Percentiles rank a stretch among this genome's conserved stretches.
Evolutionary conservation across 1,140 invertebrate genomes (phyloP).

Genomic region (Aphelenchoides besseyi): DNA sequence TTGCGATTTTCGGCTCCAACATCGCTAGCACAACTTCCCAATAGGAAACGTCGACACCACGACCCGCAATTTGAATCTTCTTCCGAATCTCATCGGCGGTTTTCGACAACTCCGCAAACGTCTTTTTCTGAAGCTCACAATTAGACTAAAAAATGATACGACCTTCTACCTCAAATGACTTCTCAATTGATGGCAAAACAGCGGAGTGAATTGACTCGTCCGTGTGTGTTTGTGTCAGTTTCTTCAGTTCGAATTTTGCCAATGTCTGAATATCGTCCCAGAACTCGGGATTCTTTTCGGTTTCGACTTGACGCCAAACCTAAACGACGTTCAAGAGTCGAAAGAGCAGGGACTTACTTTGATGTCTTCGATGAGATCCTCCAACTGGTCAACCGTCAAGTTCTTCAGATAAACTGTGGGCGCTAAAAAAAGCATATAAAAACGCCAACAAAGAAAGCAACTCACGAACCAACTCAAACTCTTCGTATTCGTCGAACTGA

Average conservation of each 20-base stretch:
- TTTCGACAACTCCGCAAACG: slow-evolving; percentile 66
- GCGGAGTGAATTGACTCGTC: slow-evolving; percentile 79
- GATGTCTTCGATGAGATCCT: slow-evolving; percentile 94
- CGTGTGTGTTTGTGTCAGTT: slow-evolving; percentile 71
- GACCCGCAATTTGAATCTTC: slow-evolving; percentile 78
- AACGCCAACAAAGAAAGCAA: too few relatives aligned
- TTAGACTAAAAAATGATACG: slow-evolving; percentile 11
- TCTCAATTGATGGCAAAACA: slow-evolving; percentile 81
- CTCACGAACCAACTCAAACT: slow-evolving; percentile 97
- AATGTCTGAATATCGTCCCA: slow-evolving; percentile 97
- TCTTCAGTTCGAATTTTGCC: slow-evolving; percentile 87
- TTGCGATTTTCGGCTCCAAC: slow-evolving; percentile 89
- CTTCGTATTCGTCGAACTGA: slow-evolving; percentile 73
- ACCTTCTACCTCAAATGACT: slow-evolving; percentile 76
- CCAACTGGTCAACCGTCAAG: slow-evolving; percentile 83
- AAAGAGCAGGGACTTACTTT: slow-evolving; percentile 69
- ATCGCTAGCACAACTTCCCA: slow-evolving; percentile 91
- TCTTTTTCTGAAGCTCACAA: slow-evolving; percentile 71
- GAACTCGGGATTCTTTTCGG: slow-evolving; percentile 81
- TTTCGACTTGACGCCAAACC: slow-evolving; percentile 67
- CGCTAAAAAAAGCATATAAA: too few relatives aligned
- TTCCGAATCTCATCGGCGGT: slow-evolving; percentile 81
- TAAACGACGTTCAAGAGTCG: slow-evolving; percentile 64
- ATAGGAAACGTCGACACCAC: slow-evolving; percentile 89
- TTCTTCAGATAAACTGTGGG: slow-evolving; percentile 81